phyloP scores from a whole-genome alignment of 2,888 invertebrate genomes.

The Dasysyrphus albostriatus region DNA sequence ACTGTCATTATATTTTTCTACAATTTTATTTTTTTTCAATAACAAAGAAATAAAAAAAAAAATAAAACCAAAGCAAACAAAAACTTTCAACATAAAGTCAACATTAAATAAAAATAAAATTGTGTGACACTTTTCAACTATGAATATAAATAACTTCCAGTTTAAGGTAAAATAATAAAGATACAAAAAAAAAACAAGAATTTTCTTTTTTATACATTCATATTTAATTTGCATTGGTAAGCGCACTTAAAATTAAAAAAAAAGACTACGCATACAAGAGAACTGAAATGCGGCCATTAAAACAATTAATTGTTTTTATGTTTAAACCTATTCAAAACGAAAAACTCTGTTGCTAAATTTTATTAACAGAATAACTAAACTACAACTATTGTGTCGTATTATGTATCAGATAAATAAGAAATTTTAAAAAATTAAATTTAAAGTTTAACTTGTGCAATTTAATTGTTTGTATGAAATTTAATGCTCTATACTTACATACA shows the following conservation, averaged over 20 bases:
- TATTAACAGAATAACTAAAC: conserved; percentile 41
- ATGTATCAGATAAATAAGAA: conserved; percentile 37
- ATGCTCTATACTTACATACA: no score
- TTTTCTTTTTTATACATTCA: conserved; percentile 38
- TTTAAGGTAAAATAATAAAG: conserved; percentile 46
- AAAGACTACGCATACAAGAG: conserved; percentile 49
- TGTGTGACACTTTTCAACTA: conserved; percentile 64
- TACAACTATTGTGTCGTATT: conserved; percentile 65
- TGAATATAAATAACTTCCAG: conserved; percentile 63
- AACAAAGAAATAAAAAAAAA: conserved; percentile 35
- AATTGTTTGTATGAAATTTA: not conserved
- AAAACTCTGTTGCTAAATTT: conserved; percentile 51
- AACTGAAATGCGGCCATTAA: conserved; percentile 28
- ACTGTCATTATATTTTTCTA: conserved; percentile 61
- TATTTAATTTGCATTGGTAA: conserved; percentile 47
- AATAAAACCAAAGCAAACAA: conserved; percentile 57
- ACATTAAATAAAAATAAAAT: conserved; percentile 47
- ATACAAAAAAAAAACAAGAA: conserved; percentile 18
- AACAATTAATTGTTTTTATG: conserved; percentile 68
- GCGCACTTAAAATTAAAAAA: conserved; percentile 26
- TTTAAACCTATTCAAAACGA: conserved; percentile 68
- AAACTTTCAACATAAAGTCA: conserved; percentile 69
- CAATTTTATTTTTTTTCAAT: conserved; percentile 77
- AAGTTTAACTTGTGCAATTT: not conserved
- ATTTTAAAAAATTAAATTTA: conserved; percentile 4